phyloP scores from a whole-genome alignment of 2,888 invertebrate genomes.

The Pegoplata infirma region DNA sequence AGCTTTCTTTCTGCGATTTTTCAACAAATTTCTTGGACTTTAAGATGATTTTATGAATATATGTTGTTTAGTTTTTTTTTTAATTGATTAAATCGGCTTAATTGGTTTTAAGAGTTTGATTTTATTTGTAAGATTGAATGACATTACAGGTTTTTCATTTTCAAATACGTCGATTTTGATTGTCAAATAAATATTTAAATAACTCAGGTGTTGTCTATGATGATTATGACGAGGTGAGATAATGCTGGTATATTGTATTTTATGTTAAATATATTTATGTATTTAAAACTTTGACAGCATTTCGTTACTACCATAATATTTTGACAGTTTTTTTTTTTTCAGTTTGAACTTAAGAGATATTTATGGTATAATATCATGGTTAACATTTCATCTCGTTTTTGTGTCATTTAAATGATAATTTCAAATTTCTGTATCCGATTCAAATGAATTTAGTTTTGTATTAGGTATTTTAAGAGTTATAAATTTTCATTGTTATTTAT shows the following conservation, averaged over 20 bases:
- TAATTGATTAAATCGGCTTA: constrained; percentile 43
- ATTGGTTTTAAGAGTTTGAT: constrained; percentile 22
- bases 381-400: not conserved
- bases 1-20: constrained; percentile 15
- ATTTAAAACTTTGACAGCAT: not conserved
- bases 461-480: no score
- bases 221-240: constrained; percentile 21
- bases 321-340: constrained; percentile 22
- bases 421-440: not conserved
- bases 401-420: constrained; percentile 6
- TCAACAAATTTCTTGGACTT: not conserved
- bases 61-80: constrained; percentile 37
- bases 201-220: constrained; percentile 3
- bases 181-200: constrained; percentile 14
- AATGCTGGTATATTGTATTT: constrained; percentile 25
- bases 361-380: not conserved
- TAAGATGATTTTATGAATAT: constrained; percentile 6
- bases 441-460: constrained; percentile 1
- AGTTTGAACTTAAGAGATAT: not conserved
- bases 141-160: no score
- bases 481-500: constrained; percentile 37
- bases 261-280: constrained; percentile 16
- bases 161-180: no score
- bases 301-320: constrained; percentile 42
- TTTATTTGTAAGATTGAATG: constrained; percentile 2